Base-by-base conservation (phyloP, 2,888 invertebrate genomes). In the Heterodera filipjevi region DNA sequence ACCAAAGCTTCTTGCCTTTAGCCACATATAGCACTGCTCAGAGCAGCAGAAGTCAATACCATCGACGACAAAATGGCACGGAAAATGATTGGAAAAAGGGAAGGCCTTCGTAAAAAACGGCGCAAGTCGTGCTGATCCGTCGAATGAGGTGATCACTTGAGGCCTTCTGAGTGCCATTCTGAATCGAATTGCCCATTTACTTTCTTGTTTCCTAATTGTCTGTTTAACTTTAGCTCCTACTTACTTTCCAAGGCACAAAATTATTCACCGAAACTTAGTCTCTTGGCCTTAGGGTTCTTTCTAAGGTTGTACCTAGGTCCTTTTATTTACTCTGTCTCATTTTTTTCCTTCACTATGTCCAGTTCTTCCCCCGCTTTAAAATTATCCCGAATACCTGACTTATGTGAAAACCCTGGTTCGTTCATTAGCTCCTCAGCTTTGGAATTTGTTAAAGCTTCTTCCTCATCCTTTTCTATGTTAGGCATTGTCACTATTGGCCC, bases 381-480 rank as follows among this genome's bases (percentile, higher is more conserved):
- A 22, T 33, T 22, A n/a, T n/a, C n/a, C n/a, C n/a, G n/a, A n/a
- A n/a, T n/a, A 68, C 33, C 68, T 44, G 12, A n/a, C 5, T 71
- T 73, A 2, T 73, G 73, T 3, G 73, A 44, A 5, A 22, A 53
- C 3, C 77, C 77, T 6, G 59, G 32, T 39, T 46, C 49, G n/a
- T 35, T 30, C 14, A 39, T 19, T 32, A 77, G 16, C 16, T 35
- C 73, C 1, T n/a, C 19, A 19, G 77, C 77, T 0, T 39, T 35
- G 0, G 44, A 22, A 19, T 35, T 33, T 5, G 2, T 2, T 49
- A 77, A 27, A 33, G 39, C 39, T 39, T 39, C 39, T 39, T 39
- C 39, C 10, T 39, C 39, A 6, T 39, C 39, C 39, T 39, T 39
- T 39, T 39, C 39, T 10, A 39, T 6, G 10, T 39, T 39, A 6